Base-by-base conservation (phyloP, 1,140 invertebrate genomes). In the Papilio xuthus region DNA sequence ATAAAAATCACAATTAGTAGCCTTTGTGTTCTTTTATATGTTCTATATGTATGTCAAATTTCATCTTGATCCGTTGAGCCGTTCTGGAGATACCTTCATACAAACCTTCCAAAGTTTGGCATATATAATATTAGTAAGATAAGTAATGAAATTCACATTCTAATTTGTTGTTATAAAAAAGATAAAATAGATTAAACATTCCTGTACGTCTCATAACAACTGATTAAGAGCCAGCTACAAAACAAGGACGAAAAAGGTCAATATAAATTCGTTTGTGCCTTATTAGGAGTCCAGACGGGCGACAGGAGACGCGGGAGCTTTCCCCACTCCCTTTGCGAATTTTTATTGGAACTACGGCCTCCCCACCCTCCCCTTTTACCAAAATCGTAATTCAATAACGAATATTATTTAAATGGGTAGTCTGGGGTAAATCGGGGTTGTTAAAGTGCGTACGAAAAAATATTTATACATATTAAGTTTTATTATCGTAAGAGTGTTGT, bases 251-350 rank as follows among this genome's bases (percentile, higher is more conserved):
- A 76, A 60, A 60, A 60, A 76, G 74, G 74, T 76, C 74, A 63
- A 60, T 41, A 76, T 15, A 75, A 75, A 75, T 76, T 76, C 74
- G 74, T 76, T 76, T 76, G 74, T 76, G 32, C 74, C 53, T 75
- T 60, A 60, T 76, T 76, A 76, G 50, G 28, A 76, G 18, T 60
- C 74, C 74, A 76, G 74, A 76, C 74, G 42, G 74, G 28, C 53
- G 73, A n/a, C 23, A n/a, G 73, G 28, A 60, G 74, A 53, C 32
- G 53, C 28, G 73, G 70, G 70, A 42, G 70, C 32, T 42, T 44
- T 71, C 70, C 70, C 41, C 70, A 71, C 74, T 60, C 74, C 74
- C 74, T 76, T 60, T 20, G 28, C 44, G 47, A 28, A 56, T 76
- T 76, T 63, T 63, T 76, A 76, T 76, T 76, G 42, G 18, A 56